These are phyloP conservation scores for Lasioglossum morio DNA, from an alignment of 2,888 invertebrate species.

Conservation along the genomic window DNA sequence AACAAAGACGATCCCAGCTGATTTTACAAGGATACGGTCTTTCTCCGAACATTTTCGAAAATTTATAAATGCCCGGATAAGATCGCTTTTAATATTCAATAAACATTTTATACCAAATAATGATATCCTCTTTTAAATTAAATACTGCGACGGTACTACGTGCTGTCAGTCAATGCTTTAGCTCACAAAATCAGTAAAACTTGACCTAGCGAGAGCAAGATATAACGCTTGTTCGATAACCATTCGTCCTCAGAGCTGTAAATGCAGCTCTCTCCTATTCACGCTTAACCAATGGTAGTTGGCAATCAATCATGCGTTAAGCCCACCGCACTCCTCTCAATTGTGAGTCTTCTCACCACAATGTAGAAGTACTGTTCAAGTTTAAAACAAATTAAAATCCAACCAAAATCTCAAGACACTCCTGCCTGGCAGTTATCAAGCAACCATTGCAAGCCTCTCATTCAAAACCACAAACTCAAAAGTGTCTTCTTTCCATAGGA, in stretches of 20 bases:
- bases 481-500: neutral
- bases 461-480: neutral
- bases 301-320: neutral
- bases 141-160: neutral
- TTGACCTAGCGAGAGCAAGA: neutral
- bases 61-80: too few species aligned
- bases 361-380: neutral
- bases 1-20: neutral
- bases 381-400: too few species aligned
- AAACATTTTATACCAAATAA: neutral
- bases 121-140: neutral
- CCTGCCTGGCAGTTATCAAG: neutral
- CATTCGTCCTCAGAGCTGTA: neutral
- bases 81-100: neutral
- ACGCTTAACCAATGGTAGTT: neutral
- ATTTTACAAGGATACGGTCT: neutral
- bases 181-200: too few species aligned
- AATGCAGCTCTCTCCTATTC: neutral
- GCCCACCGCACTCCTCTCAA: neutral
- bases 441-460: too few species aligned
- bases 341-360: neutral
- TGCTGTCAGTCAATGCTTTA: too few species aligned
- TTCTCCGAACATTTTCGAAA: neutral
- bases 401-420: neutral
- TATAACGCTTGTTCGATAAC: neutral